Percentiles rank a stretch among this genome's conserved stretches.
These are phyloP conservation scores for Otocyon megalotis DNA, from an alignment of 2,113 vertebrate species.

Conservation along the genomic window DNA sequence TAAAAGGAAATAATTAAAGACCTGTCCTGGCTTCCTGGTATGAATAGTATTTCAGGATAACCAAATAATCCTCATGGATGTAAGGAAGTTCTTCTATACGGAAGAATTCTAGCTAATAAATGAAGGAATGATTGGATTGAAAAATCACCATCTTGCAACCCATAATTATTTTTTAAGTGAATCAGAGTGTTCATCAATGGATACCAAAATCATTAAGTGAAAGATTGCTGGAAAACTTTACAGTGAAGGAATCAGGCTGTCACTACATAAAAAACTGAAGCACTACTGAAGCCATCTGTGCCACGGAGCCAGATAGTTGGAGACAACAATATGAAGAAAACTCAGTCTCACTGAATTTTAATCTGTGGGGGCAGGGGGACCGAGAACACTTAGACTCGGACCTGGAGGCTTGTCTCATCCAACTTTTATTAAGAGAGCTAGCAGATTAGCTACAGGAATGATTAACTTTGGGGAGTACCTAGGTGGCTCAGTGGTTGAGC, in stretches of 20 bases:
- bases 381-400: too few relatives aligned
- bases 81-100: neutral
- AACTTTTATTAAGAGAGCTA: too few relatives aligned
- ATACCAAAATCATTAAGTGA: constrained; percentile 20
- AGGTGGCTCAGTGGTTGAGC: too few relatives aligned
- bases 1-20: constrained; percentile 37
- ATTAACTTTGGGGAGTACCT: too few relatives aligned
- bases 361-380: too few relatives aligned
- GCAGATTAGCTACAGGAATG: too few relatives aligned
- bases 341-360: too few relatives aligned
- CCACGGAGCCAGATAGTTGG: too few relatives aligned
- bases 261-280: neutral
- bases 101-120: constrained; percentile 25
- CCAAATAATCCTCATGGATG: neutral
- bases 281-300: neutral
- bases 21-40: neutral
- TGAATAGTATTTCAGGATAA: neutral
- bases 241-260: neutral
- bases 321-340: too few relatives aligned
- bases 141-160: neutral
- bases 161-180: constrained; percentile 7
- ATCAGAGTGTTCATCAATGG: neutral
- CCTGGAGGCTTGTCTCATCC: too few relatives aligned
- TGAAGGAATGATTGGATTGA: neutral
- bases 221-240: neutral